Percentiles rank a stretch among this genome's conserved stretches.
These are phyloP conservation scores for Coleophora deauratella DNA, from an alignment of 2,888 invertebrate species.

Conservation along the genomic window DNA sequence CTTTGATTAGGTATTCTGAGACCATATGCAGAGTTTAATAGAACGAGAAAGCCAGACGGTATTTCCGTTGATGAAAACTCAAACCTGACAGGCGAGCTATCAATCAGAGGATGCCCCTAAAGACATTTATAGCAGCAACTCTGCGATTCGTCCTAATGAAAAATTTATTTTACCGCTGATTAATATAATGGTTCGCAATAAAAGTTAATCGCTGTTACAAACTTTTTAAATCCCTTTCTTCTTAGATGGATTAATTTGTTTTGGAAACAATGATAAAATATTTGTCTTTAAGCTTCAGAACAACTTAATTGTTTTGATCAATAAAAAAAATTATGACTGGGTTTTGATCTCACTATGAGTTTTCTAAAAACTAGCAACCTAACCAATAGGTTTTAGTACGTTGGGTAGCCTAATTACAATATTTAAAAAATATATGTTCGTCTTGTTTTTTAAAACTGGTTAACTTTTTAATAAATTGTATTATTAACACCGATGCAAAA, in stretches of 20 bases:
- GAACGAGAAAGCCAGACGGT: conserved; percentile 29
- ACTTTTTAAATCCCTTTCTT: conserved; percentile 69
- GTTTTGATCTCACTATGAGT: no score
- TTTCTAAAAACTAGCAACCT: no score
- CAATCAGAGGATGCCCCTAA: conserved; percentile 48
- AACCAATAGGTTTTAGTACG: no score
- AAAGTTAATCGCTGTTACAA: conserved; percentile 70
- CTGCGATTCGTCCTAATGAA: conserved; percentile 71
- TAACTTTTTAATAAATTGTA: no score
- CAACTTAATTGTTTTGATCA: not conserved
- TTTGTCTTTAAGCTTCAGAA: no score
- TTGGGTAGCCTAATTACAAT: no score
- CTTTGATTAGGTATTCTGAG: no score
- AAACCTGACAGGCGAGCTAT: conserved; percentile 43
- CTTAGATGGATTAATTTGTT: conserved; percentile 70
- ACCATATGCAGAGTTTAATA: no score
- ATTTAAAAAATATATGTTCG: no score
- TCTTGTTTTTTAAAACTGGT: no score
- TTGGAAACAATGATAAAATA: conserved; percentile 17
- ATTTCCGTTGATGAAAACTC: conserved; percentile 26
- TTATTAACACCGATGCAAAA: no score
- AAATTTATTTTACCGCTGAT: conserved; percentile 73
- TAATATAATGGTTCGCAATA: conserved; percentile 69
- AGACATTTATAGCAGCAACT: conserved; percentile 60
- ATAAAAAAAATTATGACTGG: no score